Evolutionary conservation across 2,888 invertebrate genomes (phyloP).

Genomic region (Hydraecia micacea): DNA sequence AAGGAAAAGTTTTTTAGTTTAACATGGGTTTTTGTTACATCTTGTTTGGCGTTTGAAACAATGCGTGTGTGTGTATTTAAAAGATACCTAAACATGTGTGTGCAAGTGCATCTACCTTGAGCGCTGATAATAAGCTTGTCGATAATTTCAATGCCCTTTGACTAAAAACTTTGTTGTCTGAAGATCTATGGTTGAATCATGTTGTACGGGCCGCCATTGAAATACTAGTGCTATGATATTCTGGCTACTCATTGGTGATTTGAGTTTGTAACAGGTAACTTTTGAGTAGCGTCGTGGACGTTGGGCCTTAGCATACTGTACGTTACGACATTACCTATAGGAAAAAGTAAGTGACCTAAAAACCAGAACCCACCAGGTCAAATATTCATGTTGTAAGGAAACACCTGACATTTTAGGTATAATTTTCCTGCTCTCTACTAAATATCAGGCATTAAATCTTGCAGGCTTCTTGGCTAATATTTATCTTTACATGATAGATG

Average conservation of each 20-base stretch:
- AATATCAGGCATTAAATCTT: slow-evolving; percentile 59
- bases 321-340: neutral
- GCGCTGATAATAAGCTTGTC: neutral
- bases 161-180: neutral
- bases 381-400: slow-evolving; percentile 23
- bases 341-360: neutral
- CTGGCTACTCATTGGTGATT: too few species aligned
- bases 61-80: neutral
- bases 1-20: neutral
- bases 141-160: neutral
- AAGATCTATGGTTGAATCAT: too few species aligned
- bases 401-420: slow-evolving; percentile 48
- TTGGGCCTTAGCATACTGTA: neutral
- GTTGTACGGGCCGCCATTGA: too few species aligned
- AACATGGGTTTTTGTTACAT: neutral
- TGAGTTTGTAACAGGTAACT: too few species aligned
- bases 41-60: neutral
- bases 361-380: slow-evolving; percentile 16
- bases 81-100: neutral
- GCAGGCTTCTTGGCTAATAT: slow-evolving; percentile 55
- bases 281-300: too few species aligned
- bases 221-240: too few species aligned
- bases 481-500: slow-evolving; percentile 63
- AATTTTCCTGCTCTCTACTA: slow-evolving; percentile 54
- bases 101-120: neutral